Evolutionary conservation across 2,797 vertebrate genomes (phyloP), one percentile per base, ranked within the genome.

Genomic region (Lateolabrax maculatus): DNA sequence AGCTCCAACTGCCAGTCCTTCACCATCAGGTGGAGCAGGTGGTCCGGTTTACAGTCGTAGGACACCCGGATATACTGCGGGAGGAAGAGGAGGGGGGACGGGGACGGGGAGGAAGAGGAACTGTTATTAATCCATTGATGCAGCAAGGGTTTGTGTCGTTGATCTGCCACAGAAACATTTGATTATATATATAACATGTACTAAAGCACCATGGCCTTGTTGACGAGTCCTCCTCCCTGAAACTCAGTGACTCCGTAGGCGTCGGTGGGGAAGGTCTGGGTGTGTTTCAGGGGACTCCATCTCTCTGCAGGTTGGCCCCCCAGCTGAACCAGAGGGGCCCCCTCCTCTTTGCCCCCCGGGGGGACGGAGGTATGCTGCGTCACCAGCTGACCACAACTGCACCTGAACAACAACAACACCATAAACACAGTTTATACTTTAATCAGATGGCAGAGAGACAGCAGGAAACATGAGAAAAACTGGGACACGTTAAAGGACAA

Each of bases 1-100:
- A 99, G 96, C 74, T 99, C 98, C 84, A 99, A 80, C 82, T 98
- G 97, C 98, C 98, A 99, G 13, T 99, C 97, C 86, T 96, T 97
- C 67, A 98, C 96, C 98, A 99, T 97, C 60, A 99, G 96, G 78
- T 98, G 97, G 53, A 99, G 96, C 84, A 99, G 92, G n/a, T 92
- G 90, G 64, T 99, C 98, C 0, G 98, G 97, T 84, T 97, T 98
- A 9, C 97, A 96, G 90, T 99, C 98, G 4, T 96, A 93, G 0
- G 98, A 96, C 21, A 98, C 96, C 5, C 98, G 94, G 77, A 99
- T 97, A 58, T 99, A 99, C 98, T 99, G 94, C 9, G 46, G 44
- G 11, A 23, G 21, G 21, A 27, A 2, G 9, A 31, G 6, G 3
- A 12, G n/a, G 2, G 11, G 8, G 58, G 2, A n/a, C n/a, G n/a